Evolutionary conservation across 2,888 invertebrate genomes (phyloP).

Genomic region (Mechanitis messenoides): DNA sequence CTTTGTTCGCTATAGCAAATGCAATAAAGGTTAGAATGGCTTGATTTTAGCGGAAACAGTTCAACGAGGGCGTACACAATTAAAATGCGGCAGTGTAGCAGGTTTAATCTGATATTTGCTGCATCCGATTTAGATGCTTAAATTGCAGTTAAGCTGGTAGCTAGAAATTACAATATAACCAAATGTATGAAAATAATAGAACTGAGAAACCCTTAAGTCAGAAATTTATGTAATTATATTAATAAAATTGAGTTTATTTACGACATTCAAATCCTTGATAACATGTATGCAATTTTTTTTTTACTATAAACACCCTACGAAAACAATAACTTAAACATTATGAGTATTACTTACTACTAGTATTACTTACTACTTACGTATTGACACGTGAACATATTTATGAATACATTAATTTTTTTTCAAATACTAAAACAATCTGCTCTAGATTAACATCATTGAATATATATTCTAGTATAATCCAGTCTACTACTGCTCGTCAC

Average conservation of each 20-base stretch:
- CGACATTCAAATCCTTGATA: too few species aligned
- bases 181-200: too few species aligned
- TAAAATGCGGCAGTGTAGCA: slow-evolving; percentile 54
- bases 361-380: too few species aligned
- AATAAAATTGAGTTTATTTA: too few species aligned
- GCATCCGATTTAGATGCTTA: slow-evolving; percentile 7
- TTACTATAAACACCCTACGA: too few species aligned
- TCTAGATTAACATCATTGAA: neutral
- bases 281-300: too few species aligned
- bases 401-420: too few species aligned
- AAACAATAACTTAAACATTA: too few species aligned
- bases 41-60: neutral
- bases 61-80: slow-evolving; percentile 43
- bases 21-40: neutral
- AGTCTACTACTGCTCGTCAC: slow-evolving; percentile 13
- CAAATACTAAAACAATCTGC: neutral
- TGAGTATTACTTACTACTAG: too few species aligned
- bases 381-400: too few species aligned
- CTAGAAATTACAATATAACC: neutral
- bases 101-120: slow-evolving; percentile 22
- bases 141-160: slow-evolving; percentile 3
- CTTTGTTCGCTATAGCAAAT: neutral
- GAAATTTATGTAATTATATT: neutral
- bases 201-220: neutral
- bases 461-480: neutral